Base-by-base conservation (phyloP, 2,888 invertebrate species). In the Dusona sp. region DNA sequence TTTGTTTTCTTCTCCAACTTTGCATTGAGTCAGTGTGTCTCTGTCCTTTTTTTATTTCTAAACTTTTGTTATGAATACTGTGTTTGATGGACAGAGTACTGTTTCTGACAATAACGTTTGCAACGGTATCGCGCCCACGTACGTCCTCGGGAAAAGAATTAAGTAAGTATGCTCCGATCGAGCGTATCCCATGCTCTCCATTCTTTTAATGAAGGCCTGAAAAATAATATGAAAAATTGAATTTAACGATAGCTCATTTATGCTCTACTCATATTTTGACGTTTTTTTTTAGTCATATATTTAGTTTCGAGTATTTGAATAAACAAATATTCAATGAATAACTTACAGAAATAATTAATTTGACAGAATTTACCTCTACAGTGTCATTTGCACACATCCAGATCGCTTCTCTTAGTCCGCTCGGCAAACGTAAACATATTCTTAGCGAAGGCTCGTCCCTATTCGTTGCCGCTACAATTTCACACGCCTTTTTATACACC, bases 31-130 rank as follows among this genome's bases (percentile, higher is more conserved):
- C 61, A 25, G 51, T 45, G 48, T 65, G 22, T 19, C 74, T 68
- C 57, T 64, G n/a, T n/a, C n/a, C 2, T 48, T 51, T 73, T 54
- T 70, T 79, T 13, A 29, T n/a, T 45, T 67, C 90, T 93, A 93
- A 90, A 94, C 92, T 86, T 94, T 94, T 75, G 93, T 93, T 87
- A 94, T 94, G 81, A 94, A 94, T 91, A 94, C 92, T 88, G 94
- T 94, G 78, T 94, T 94, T 19, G 94, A 92, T 83, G 94, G 94
- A 90, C 90, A 94, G 33, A 94, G 89, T 80, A 94, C 92, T 19
- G 94, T 94, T 13, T 94, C 94, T 51, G 91, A 90, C 25, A 94
- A 87, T 73, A 87, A 90, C 61, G 90, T 91, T 80, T 92, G 89
- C 19, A 90, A 89, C 16, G 93, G 90, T 22, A 94, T 89, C 19